Base-by-base conservation (phyloP, 2,888 invertebrate species). In the Diogma glabrata region DNA sequence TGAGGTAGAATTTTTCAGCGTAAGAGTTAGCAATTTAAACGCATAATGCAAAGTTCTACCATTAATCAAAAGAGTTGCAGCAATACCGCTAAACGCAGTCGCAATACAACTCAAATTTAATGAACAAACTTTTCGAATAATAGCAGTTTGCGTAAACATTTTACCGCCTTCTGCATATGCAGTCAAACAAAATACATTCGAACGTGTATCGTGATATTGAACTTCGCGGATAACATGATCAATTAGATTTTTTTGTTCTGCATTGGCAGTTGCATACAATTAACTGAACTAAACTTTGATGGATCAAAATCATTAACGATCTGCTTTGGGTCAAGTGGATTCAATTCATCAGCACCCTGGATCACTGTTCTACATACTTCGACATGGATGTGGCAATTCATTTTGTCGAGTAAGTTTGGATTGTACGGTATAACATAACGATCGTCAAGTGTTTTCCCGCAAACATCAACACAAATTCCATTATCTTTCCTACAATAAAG, bases 361-460 rank as follows among this genome's bases (percentile, higher is more conserved):
- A n/a, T 56, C 0, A 60, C 50, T 24, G 57, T 58, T 24, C 58
- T 57, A 53, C 60, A 60, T 22, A 60, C 50, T 56, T 62, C 60
- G 26, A 62, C 60, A 53, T 63, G 63, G 9, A 63, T 61, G 50
- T 63, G 62, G 51, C 56, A 56, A 55, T 61, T 58, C 49, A 60
- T 60, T 45, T 55, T 51, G n/a, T 46, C 23, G 14, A 55, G 51
- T 23, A 59, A 45, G 38, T 54, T 54, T 30, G 58, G 55, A 54
- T 56, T 58, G 26, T 59, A 63, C 14, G 63, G 63, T 8, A 67
- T 65, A 26, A 63, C 60, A 57, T 60, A 62, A 14, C 57, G 54
- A 54, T 65, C 66, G 53, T 66, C 62, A n/a, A 63, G 55, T 28
- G 43, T 24, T 23, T 48, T 57, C 33, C 16, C 58, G 9, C 49